A percentile compares a stretch with the other conserved stretches of the same genome.
Evolutionary conservation across 2,888 invertebrate species (phyloP).

Genomic region (Meloe dianella): DNA sequence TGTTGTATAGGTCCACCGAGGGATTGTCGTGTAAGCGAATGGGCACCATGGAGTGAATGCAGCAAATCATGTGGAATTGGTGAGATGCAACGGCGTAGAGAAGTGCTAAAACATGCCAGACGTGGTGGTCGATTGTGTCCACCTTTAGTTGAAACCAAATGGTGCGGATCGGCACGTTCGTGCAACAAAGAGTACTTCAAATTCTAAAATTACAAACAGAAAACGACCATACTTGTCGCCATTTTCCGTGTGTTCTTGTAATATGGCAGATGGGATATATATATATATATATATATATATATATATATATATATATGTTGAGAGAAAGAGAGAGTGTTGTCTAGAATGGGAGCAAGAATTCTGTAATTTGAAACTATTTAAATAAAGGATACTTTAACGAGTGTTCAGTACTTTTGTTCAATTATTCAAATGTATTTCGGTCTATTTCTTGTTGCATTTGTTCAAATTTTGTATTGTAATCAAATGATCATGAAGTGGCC

Average conservation of each 20-base stretch:
- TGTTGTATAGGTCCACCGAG: constrained; percentile 65
- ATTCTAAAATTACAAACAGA: constrained; percentile 18
- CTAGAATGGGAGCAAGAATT: constrained; percentile 14
- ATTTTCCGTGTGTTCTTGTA: constrained; percentile 1
- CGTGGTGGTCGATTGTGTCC: constrained; percentile 85
- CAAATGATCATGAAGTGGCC: background rate
- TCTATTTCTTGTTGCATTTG: constrained; percentile 16
- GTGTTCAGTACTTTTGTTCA: constrained; percentile 27
- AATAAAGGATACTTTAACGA: constrained; percentile 12
- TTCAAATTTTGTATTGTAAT: constrained; percentile 13
- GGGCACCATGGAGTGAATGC: constrained; percentile 88
- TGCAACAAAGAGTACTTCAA: constrained; percentile 71
- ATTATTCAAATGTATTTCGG: constrained; percentile 8
- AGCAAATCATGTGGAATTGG: constrained; percentile 90
- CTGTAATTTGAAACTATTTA: background rate
- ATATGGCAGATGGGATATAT: background rate
- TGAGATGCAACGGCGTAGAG: constrained; percentile 80
- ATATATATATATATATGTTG: background rate
- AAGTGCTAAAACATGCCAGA: constrained; percentile 77
- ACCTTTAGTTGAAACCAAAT: constrained; percentile 81
- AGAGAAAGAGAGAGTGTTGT: constrained; percentile 18
- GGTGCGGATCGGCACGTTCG: constrained; percentile 82
- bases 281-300: background rate
- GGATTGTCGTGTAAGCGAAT: constrained; percentile 84
- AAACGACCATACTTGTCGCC: constrained; percentile 2